These are phyloP conservation scores for Macroglossus sobrinus DNA, from an alignment of 2,113 vertebrate genomes.

Conservation along the genomic window DNA sequence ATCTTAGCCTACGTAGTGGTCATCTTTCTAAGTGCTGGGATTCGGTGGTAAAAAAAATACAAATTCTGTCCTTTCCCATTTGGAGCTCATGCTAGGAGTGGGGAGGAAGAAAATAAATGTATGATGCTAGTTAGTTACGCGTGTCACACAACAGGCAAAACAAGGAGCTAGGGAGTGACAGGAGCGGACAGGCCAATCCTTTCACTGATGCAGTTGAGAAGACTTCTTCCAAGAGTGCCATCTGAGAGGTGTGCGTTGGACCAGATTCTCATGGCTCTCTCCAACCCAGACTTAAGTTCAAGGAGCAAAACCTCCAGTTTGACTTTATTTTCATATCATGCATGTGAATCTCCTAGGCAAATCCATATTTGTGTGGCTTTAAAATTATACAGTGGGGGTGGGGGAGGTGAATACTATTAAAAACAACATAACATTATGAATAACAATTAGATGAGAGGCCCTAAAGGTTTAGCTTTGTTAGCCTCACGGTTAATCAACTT, in stretches of 20 bases:
- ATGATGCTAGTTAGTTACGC: background rate
- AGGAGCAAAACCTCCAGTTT: background rate
- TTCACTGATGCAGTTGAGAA: background rate
- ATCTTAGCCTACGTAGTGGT: background rate
- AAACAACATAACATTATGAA: background rate
- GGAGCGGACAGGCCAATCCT: background rate
- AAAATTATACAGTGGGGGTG: background rate
- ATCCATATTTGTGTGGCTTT: background rate
- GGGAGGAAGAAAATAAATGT: background rate
- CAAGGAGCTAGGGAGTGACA: background rate
- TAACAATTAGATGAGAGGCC: background rate
- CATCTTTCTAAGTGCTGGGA: background rate
- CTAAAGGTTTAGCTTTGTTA: background rate
- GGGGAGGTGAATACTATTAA: background rate
- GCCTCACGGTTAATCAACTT: background rate
- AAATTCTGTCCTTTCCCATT: background rate
- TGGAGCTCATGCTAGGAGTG: background rate
- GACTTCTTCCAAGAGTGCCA: background rate
- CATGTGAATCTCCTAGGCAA: background rate
- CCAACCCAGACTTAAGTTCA: background rate
- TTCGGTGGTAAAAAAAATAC: background rate
- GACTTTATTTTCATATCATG: background rate
- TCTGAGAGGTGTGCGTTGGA: too few species aligned
- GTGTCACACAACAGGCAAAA: background rate
- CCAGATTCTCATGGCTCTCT: background rate